Conservation (phyloP, 2,113 vertebrate species). For the Neolamprologus sp. region DNA sequence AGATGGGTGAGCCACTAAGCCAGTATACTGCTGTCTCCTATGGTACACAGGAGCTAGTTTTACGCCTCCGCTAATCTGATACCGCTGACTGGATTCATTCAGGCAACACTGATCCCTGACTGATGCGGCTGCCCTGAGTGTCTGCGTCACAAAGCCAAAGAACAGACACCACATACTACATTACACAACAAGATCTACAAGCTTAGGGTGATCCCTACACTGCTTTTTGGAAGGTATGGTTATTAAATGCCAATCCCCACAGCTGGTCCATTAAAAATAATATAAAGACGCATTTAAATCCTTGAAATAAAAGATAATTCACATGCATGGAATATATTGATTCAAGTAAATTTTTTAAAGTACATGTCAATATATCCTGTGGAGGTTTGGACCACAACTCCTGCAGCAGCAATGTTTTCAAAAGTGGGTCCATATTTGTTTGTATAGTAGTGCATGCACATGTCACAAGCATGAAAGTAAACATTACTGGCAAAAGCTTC, state of each 20-base stretch:
- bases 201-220: neutral
- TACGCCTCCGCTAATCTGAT: conserved; percentile 29
- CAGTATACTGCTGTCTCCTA: neutral
- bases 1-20: neutral
- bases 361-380: neutral
- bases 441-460: neutral
- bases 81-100: conserved; percentile 26
- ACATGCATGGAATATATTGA: neutral
- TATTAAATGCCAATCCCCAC: neutral
- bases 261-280: neutral
- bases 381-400: neutral
- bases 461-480: neutral
- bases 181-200: neutral
- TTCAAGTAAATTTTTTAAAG: neutral
- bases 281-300: neutral
- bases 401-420: neutral
- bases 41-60: neutral
- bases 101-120: conserved; percentile 20
- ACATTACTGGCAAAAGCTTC: neutral
- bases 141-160: conserved; percentile 16
- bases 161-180: neutral
- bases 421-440: neutral
- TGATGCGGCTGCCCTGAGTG: neutral
- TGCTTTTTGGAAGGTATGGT: neutral
- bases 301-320: neutral